Conservation (phyloP, 2,888 invertebrate species). For the Alloscopus bannaensis region DNA sequence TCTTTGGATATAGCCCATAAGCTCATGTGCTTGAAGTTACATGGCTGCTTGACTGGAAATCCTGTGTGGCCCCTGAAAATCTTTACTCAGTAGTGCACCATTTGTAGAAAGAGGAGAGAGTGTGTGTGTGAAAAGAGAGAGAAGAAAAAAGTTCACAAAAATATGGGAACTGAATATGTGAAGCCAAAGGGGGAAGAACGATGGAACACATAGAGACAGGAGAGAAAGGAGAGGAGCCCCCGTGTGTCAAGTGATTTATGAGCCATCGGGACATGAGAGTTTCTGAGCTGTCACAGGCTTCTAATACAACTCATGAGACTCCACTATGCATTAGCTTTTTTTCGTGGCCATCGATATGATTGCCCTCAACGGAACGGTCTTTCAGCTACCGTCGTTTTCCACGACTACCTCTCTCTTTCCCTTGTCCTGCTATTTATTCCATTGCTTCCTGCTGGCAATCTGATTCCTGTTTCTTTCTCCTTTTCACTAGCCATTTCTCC, state of each 20-base stretch:
- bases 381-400: constrained; percentile 46
- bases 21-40: constrained; percentile 41
- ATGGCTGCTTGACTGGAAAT: constrained; percentile 58
- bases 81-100: constrained; percentile 29
- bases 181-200: constrained; percentile 25
- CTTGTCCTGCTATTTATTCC: constrained; percentile 37
- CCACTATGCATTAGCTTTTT: constrained; percentile 62
- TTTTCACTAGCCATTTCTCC: not conserved
- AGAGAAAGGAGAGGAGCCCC: constrained; percentile 37
- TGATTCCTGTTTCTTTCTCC: constrained; percentile 51
- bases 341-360: constrained; percentile 66
- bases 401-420: not conserved
- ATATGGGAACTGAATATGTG: constrained; percentile 35
- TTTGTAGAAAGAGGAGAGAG: constrained; percentile 23
- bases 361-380: constrained; percentile 65
- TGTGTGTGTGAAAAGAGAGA: constrained; percentile 15
- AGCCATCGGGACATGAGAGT: constrained; percentile 63
- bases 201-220: constrained; percentile 31
- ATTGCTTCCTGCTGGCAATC: constrained; percentile 62
- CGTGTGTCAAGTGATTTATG: constrained; percentile 64
- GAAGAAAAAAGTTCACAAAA: constrained; percentile 31
- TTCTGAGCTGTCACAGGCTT: constrained; percentile 63
- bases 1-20: constrained; percentile 17
- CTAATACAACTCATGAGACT: constrained; percentile 64
- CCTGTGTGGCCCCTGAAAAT: constrained; percentile 55